Evolutionary conservation across 2,113 vertebrate genomes (phyloP).

Genomic region (Xerus inauris): DNA sequence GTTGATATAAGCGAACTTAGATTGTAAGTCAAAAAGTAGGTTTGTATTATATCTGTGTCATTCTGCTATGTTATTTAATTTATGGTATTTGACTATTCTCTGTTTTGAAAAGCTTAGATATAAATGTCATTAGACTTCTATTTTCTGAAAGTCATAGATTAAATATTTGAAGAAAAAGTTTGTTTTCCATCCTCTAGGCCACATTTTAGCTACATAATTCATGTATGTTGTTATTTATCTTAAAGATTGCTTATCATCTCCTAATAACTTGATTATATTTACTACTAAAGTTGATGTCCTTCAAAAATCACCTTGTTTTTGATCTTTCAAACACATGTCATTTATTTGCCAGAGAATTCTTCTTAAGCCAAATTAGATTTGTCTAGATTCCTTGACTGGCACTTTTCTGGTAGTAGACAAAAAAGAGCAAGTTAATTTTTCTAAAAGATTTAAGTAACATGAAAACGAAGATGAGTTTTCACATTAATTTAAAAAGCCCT

Average conservation of each 20-base stretch:
- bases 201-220: neutral
- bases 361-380: neutral
- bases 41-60: neutral
- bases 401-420: neutral
- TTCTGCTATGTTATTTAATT: neutral
- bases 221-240: neutral
- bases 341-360: neutral
- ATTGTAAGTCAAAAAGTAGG: neutral
- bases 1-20: neutral
- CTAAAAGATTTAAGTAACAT: neutral
- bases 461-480: neutral
- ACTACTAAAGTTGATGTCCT: neutral
- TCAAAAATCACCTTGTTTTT: neutral
- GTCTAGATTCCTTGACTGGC: neutral
- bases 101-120: neutral
- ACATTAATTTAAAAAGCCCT: neutral
- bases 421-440: neutral
- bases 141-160: constrained; percentile 23
- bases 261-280: neutral
- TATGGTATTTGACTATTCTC: neutral
- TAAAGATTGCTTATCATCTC: neutral
- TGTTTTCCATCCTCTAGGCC: neutral
- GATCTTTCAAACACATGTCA: neutral
- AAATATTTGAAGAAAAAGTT: constrained; percentile 15
- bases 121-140: neutral